phyloP scores from a whole-genome alignment of 2,888 invertebrate genomes.

The Phalera bucephala region DNA sequence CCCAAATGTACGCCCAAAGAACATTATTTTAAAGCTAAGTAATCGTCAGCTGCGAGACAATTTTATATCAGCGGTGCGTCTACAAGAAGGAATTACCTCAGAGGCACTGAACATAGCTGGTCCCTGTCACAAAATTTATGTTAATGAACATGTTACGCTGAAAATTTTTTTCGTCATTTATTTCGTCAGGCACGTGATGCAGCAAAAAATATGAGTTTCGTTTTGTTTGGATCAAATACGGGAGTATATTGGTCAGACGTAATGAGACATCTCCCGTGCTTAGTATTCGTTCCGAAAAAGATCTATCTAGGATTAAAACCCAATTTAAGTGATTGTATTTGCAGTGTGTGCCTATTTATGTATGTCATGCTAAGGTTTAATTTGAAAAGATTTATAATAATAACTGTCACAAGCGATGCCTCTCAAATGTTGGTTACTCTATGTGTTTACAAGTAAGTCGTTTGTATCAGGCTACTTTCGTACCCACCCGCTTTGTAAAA shows the following conservation, averaged over 20 bases:
- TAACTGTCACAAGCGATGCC: no score
- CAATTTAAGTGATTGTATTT: not conserved
- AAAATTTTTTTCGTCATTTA: slow-evolving; percentile 1
- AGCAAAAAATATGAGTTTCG: not conserved
- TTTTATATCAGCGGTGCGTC: not conserved
- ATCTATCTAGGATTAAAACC: not conserved
- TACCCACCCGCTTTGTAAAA: not conserved
- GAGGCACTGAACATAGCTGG: not conserved
- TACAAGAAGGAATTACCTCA: slow-evolving; percentile 1
- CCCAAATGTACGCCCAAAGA: not conserved
- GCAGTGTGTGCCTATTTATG: no score
- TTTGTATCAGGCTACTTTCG: not conserved
- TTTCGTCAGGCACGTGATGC: not conserved
- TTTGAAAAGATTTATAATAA: no score
- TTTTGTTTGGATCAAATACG: slow-evolving; percentile 1
- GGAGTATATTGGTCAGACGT: not conserved
- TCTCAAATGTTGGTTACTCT: no score
- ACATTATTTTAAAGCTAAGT: slow-evolving; percentile 1
- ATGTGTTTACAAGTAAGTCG: no score
- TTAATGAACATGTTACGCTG: slow-evolving; percentile 3
- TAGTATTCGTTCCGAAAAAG: not conserved
- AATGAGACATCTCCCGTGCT: not conserved
- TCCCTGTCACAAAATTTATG: slow-evolving; percentile 2
- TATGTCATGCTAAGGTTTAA: no score
- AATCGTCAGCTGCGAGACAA: slow-evolving; percentile 2